Base-by-base conservation (phyloP, 2,888 invertebrate genomes). In the Buathra laborator region DNA sequence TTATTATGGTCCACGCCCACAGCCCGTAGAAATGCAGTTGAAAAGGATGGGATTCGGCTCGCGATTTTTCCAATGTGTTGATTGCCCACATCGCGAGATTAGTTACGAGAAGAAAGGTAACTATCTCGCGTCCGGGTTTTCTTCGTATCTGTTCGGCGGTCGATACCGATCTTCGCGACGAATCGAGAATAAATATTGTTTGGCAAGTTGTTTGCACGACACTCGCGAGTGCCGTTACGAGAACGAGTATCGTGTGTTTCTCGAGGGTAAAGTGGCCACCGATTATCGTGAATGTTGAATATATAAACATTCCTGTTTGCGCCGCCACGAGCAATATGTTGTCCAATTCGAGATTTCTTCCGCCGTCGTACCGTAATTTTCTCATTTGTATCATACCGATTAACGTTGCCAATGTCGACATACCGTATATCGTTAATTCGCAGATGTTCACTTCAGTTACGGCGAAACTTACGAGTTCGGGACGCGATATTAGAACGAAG, bases 1-100 rank as follows among this genome's bases (percentile, higher is more conserved):
- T 98, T 84, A 99, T 98, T 84, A 99, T 98, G 14, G 98, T 98
- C 98, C 98, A 99, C 46, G 98, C 98, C 98, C 98, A 98, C 53
- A 98, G 94, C 0, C 98, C 98, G 91, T 98, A 98, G 94, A 99
- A 98, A 91, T 98, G 97, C 87, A 98, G 94, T 94, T 99, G 98
- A 62, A 98, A 97, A 9, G 98, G 98, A 93, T 98, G 98, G 6
- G 98, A 98, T 91, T 98, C 98, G 0, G 98, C 97, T 29, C 98
- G 95, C 0, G 98, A 97, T 90, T 98, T 98, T 93, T 98, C 98
- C 91, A 99, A 94, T 0, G 98, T 98, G 92, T 98, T 98, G 87
- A 99, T 97, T 9, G 98, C 97, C 98, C 98, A 98, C 98, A 98
- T 97, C 24, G 98, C 98, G 89, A 98, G 94, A 94, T 99, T 99